Conservation (phyloP, 2,888 invertebrate genomes). For the Cantharis lateralis region DNA sequence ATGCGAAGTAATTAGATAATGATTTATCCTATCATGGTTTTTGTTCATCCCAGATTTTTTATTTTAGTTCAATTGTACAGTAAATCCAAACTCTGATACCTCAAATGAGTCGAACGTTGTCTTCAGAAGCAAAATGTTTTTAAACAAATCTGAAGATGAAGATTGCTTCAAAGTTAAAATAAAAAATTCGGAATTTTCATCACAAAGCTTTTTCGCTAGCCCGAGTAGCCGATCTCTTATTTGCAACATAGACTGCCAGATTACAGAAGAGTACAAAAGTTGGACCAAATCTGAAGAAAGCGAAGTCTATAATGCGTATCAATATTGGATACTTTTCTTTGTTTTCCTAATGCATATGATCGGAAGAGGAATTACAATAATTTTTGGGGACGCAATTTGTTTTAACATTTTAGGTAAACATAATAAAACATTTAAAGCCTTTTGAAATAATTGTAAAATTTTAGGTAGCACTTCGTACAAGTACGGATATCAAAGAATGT, state of each 20-base stretch:
- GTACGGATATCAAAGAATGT: constrained; percentile 86
- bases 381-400: constrained; percentile 87
- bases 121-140: background rate
- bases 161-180: background rate
- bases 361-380: constrained; percentile 84
- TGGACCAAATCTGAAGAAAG: constrained; percentile 49
- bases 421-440: too few relatives aligned
- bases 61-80: background rate
- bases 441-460: too few relatives aligned
- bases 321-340: constrained; percentile 80
- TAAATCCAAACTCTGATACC: constrained; percentile 47
- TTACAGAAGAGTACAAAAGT: constrained; percentile 58
- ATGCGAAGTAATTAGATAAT: background rate
- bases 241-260: constrained; percentile 46
- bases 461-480: constrained; percentile 75
- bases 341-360: constrained; percentile 81
- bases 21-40: too few relatives aligned
- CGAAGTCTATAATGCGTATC: constrained; percentile 57
- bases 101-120: constrained; percentile 52
- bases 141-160: background rate
- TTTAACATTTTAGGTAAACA: constrained; percentile 83
- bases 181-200: background rate
- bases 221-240: constrained; percentile 45
- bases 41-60: too few relatives aligned
- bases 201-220: background rate